phyloP scores from a whole-genome alignment of 2,888 invertebrate species.

The Agrochola litura region DNA sequence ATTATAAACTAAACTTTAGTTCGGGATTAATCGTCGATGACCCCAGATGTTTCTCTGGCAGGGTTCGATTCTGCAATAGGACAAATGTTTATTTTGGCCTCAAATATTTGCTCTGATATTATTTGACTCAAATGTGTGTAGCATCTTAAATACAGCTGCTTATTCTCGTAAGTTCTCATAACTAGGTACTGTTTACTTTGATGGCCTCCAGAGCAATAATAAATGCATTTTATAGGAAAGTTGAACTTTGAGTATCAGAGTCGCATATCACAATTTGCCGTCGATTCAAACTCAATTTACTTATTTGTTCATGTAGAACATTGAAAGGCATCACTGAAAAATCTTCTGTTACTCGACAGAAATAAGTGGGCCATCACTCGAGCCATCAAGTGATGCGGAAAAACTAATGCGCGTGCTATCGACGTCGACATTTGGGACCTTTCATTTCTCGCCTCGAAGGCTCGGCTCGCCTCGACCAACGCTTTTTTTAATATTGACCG shows the following conservation, averaged over 20 bases:
- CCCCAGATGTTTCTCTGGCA: conserved; percentile 9
- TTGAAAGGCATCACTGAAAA: conserved; percentile 53
- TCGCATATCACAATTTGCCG: conserved; percentile 8
- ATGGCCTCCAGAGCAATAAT: conserved; percentile 2
- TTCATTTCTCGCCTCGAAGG: conserved; percentile 82
- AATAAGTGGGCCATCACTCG: conserved; percentile 60
- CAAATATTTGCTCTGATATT: conserved; percentile 15
- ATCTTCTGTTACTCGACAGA: conserved; percentile 50
- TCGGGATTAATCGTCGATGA: conserved; percentile 20
- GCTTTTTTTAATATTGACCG: conserved; percentile 76
- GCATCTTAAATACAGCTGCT: not conserved
- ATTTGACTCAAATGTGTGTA: not conserved
- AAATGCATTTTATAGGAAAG: not conserved
- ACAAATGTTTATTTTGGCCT: conserved; percentile 13
- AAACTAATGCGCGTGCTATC: conserved; percentile 74
- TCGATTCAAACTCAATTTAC: conserved; percentile 52
- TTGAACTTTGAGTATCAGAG: not conserved
- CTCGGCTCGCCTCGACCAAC: conserved; percentile 61
- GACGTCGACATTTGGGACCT: conserved; percentile 74
- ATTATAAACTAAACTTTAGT: conserved; percentile 31
- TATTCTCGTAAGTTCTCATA: not conserved
- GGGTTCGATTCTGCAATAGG: not conserved
- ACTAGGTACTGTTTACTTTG: not conserved
- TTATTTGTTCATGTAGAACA: conserved; percentile 60
- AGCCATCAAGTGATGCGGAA: conserved; percentile 69